phyloP scores from a whole-genome alignment of 2,113 vertebrate species.

The Mobula hypostoma region DNA sequence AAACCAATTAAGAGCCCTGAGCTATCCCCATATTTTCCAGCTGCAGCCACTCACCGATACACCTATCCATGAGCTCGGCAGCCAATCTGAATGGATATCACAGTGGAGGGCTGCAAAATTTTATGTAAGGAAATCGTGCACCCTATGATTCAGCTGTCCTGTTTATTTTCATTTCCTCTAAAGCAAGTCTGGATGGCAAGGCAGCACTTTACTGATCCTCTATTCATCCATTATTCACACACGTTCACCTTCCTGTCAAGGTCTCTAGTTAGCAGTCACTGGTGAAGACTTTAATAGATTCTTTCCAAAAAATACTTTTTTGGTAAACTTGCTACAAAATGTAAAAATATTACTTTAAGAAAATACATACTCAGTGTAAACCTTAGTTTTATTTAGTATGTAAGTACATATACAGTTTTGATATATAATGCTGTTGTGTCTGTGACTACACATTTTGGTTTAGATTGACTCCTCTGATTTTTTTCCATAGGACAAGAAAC shows the following conservation, averaged over 20 bases:
- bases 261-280: neutral
- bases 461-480: constrained; percentile 30
- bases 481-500: constrained; percentile 85
- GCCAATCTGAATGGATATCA: no score
- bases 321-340: neutral
- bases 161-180: no score
- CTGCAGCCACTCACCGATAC: no score
- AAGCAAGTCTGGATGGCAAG: neutral
- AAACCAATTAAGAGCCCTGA: no score
- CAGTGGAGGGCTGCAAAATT: no score
- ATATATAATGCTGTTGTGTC: neutral
- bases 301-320: neutral
- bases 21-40: no score
- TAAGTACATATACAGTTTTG: neutral
- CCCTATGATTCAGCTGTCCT: no score
- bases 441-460: neutral
- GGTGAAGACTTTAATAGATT: neutral
- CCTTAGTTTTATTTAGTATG: neutral
- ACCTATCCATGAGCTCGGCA: no score
- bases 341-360: neutral
- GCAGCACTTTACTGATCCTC: neutral
- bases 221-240: neutral
- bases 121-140: no score
- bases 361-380: neutral
- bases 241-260: neutral